phyloP scores from a whole-genome alignment of 1,140 invertebrate genomes.

The Meteorus sp. region DNA sequence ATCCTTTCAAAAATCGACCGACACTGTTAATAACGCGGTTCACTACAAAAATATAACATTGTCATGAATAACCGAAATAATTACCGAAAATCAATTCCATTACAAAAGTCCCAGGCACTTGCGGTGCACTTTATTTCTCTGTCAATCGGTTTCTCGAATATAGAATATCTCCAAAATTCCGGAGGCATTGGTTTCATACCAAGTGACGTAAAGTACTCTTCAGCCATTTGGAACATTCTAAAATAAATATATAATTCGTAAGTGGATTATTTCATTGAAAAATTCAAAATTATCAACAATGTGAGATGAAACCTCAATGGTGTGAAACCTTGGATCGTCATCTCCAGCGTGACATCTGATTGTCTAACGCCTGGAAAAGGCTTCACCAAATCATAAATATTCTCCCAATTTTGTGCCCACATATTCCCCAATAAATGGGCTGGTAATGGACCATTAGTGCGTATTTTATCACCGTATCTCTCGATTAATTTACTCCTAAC shows the following conservation, averaged over 20 bases:
- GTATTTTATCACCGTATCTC: slow-evolving; percentile 68
- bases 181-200: slow-evolving; percentile 76
- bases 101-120: slow-evolving; percentile 88
- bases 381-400: slow-evolving; percentile 75
- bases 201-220: slow-evolving; percentile 80
- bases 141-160: slow-evolving; percentile 73
- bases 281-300: slow-evolving; percentile 1
- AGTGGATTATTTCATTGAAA: background rate
- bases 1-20: slow-evolving; percentile 65
- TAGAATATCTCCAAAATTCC: slow-evolving; percentile 79
- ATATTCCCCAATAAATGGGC: slow-evolving; percentile 81
- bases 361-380: slow-evolving; percentile 74
- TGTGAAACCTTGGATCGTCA: slow-evolving; percentile 74
- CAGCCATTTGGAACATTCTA: slow-evolving; percentile 78
- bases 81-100: slow-evolving; percentile 77
- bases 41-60: no score
- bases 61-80: no score
- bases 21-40: no score
- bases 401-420: slow-evolving; percentile 84
- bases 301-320: slow-evolving; percentile 60
- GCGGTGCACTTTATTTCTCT: slow-evolving; percentile 79
- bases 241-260: slow-evolving; percentile 30
- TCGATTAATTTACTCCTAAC: slow-evolving; percentile 73
- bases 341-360: slow-evolving; percentile 75
- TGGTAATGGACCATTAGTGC: slow-evolving; percentile 74